Evolutionary conservation across 2,113 vertebrate species (phyloP), one percentile per base, ranked within the genome.

Genomic region (Cisticola juncidis): DNA sequence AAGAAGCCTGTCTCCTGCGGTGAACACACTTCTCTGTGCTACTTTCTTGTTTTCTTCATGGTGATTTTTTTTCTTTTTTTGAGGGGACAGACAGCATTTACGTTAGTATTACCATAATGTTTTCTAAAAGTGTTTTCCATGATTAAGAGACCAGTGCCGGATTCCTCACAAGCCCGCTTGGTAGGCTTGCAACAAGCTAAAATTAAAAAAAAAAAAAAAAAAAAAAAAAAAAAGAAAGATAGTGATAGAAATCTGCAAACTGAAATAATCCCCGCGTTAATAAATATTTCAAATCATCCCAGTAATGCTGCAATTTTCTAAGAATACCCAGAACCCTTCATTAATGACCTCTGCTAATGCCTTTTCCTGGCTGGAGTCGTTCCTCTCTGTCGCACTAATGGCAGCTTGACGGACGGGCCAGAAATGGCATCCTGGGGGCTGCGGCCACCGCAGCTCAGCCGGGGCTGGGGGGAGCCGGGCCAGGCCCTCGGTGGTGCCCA

Each of bases 231-330:
- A 51, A n/a, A 47, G 12, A 8, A 81, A 60, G n/a, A 35, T 94
- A 91, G 76, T 79, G 84, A 90, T 23, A 92, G 66, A 90, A 95
- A 90, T 92, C 87, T 77, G 48, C 84, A 90, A 95, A 95, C 40
- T 84, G 81, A 71, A 79, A 92, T 88, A 90, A 94, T 86, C 71
- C 81, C 70, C 42, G 58, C 0, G 0, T 93, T 86, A 91, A 96
- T 97, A 95, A 96, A 97, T 97, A 97, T 96, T 95, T 96, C 79
- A 97, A 86, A 70, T 88, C 87, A 94, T 87, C 91, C 81, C 81
- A 70, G 87, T 93, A 96, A 95, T 93, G 94, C 74, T 90, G 82
- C 1, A 62, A 95, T 96, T 96, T 96, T 94, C 95, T 95, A 96
- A 95, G 93, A 95, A 96, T 95, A 95, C 71, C 22, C 74, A 90